phyloP scores from a whole-genome alignment of 2,113 vertebrate species.

The Neolamprologus sp. region DNA sequence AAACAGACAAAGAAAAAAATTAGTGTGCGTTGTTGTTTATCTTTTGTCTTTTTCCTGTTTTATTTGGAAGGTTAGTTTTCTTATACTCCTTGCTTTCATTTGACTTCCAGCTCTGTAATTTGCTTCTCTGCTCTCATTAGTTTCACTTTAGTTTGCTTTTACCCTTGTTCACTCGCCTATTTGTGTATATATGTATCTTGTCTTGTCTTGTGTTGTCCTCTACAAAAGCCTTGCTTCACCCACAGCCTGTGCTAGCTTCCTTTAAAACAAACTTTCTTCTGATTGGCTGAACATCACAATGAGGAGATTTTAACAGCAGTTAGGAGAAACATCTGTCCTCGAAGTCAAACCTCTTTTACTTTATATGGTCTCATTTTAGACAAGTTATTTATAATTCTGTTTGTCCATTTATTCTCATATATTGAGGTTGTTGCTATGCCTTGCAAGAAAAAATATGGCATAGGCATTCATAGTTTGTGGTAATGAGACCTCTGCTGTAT shows the following conservation, averaged over 20 bases:
- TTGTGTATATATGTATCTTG: not conserved
- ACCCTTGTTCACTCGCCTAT: not conserved
- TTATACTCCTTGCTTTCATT: not conserved
- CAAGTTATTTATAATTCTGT: not conserved
- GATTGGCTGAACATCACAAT: not conserved
- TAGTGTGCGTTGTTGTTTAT: not conserved
- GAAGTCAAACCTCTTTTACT: not conserved
- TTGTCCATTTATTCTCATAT: rapidly evolving
- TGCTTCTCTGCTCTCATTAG: not conserved
- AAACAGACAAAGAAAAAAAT: not conserved
- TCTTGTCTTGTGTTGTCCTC: not conserved
- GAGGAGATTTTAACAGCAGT: not conserved
- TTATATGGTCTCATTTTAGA: not conserved
- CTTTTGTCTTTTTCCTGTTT: not conserved
- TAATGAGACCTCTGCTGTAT: too few relatives aligned
- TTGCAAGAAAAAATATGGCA: not conserved
- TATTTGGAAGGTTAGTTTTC: not conserved
- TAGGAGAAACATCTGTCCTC: rapidly evolving
- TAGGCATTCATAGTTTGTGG: not conserved
- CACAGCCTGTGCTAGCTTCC: not conserved
- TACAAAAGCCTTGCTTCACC: not conserved
- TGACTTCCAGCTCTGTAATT: not conserved
- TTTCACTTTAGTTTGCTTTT: not conserved
- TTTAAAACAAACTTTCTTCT: not conserved
- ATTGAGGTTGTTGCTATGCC: not conserved